Percentiles rank a stretch among this genome's conserved stretches.
Evolutionary conservation across 2,888 invertebrate genomes (phyloP).

Genomic region (Leucophenga maculata): DNA sequence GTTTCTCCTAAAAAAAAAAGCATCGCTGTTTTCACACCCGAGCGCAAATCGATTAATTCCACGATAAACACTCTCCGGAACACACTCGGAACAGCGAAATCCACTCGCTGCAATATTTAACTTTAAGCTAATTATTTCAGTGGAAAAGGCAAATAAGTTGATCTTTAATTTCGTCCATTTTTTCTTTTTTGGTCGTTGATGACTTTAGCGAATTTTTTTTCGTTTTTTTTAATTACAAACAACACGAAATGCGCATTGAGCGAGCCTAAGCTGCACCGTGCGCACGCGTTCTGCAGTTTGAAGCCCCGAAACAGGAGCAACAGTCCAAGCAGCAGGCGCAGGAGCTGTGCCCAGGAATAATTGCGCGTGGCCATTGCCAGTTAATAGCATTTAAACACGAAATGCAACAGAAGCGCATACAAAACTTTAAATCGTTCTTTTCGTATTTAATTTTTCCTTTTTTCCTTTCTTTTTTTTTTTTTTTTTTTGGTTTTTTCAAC

Average conservation of each 20-base stretch:
- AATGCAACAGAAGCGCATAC: conserved; percentile 27
- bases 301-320: too few species aligned
- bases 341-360: background rate
- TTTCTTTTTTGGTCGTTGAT: background rate
- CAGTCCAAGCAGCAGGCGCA: too few species aligned
- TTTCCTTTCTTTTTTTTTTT: conserved; percentile 21
- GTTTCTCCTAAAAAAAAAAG: conserved; percentile 45
- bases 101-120: conserved; percentile 58
- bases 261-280: conserved; percentile 32
- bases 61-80: conserved; percentile 54
- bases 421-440: background rate
- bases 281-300: conserved; percentile 57
- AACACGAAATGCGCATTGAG: conserved; percentile 55
- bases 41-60: conserved; percentile 66
- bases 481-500: conserved; percentile 25
- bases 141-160: conserved; percentile 66
- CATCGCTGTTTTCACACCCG: conserved; percentile 70
- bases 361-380: conserved; percentile 53
- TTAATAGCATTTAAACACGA: conserved; percentile 71
- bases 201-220: conserved; percentile 9
- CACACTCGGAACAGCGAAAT: background rate
- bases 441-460: too few species aligned
- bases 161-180: conserved; percentile 34
- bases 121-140: conserved; percentile 70
- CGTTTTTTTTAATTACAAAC: conserved; percentile 65